Conservation (phyloP, 2,797 vertebrate species). For the Scomberomorus guttatus region DNA sequence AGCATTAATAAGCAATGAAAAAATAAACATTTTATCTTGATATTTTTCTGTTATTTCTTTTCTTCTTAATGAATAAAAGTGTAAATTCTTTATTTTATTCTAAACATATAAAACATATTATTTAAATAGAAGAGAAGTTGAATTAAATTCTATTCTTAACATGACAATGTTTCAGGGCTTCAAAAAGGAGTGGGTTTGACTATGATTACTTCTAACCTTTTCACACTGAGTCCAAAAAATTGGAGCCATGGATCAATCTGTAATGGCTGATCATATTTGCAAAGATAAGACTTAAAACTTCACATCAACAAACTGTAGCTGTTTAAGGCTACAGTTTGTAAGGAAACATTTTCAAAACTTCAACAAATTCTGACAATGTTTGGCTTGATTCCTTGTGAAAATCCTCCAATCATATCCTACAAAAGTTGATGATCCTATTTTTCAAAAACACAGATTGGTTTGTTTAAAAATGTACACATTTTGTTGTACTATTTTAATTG, state of each 20-base stretch:
- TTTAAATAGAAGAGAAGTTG: neutral
- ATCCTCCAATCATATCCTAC: neutral
- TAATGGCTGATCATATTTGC: neutral
- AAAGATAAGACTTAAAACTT: neutral
- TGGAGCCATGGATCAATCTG: too few relatives aligned
- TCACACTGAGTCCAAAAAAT: neutral
- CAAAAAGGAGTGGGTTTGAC: neutral
- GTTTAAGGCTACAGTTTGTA: too few relatives aligned
- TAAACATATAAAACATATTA: neutral
- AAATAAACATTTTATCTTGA: too few relatives aligned
- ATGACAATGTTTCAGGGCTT: neutral
- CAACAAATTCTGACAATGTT: neutral
- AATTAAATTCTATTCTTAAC: conserved; percentile 1
- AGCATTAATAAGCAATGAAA: neutral
- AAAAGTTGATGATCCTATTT: neutral
- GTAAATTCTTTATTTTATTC: neutral
- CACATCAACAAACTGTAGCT: neutral
- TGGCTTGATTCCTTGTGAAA: neutral
- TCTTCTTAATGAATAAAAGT: neutral
- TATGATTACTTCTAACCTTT: neutral
- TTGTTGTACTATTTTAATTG: neutral
- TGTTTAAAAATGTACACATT: neutral
- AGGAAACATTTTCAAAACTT: too few relatives aligned
- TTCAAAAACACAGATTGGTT: neutral
- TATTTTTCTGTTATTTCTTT: neutral